Evolutionary conservation across 1,140 invertebrate genomes (phyloP).

Genomic region (Pissodes strobi): DNA sequence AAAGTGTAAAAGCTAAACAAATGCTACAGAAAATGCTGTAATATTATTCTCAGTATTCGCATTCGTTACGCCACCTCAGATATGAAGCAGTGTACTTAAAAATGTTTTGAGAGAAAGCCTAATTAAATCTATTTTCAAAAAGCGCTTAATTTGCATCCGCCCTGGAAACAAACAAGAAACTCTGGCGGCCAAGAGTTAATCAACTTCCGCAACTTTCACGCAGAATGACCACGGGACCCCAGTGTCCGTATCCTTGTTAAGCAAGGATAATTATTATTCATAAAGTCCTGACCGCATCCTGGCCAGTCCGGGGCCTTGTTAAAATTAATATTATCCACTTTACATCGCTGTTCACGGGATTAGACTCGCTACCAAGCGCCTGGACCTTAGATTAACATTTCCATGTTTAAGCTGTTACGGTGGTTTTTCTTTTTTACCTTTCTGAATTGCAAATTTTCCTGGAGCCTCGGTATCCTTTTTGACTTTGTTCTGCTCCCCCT

Average conservation of each 20-base stretch:
- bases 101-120: too few relatives aligned
- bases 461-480: too few relatives aligned
- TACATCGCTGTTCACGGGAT: constrained; percentile 44
- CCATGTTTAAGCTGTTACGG: constrained; percentile 14
- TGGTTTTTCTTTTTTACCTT: constrained; percentile 13
- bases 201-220: constrained; percentile 26
- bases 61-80: too few relatives aligned
- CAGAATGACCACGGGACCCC: constrained; percentile 32
- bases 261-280: constrained; percentile 55
- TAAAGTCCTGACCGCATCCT: constrained; percentile 47
- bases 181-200: constrained; percentile 17
- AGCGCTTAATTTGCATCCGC: too few relatives aligned
- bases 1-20: too few relatives aligned
- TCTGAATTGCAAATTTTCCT: constrained; percentile 10
- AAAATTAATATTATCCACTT: constrained; percentile 53
- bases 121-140: too few relatives aligned
- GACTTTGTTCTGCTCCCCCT: too few relatives aligned
- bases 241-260: constrained; percentile 49
- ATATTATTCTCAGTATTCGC: too few relatives aligned
- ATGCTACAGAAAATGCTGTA: too few relatives aligned
- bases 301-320: constrained; percentile 42
- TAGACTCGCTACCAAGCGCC: constrained; percentile 25
- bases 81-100: too few relatives aligned
- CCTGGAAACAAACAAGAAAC: constrained; percentile 16
- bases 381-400: constrained; percentile 34